phyloP scores from a whole-genome alignment of 2,113 vertebrate species.

The Sebastes schlegelii region DNA sequence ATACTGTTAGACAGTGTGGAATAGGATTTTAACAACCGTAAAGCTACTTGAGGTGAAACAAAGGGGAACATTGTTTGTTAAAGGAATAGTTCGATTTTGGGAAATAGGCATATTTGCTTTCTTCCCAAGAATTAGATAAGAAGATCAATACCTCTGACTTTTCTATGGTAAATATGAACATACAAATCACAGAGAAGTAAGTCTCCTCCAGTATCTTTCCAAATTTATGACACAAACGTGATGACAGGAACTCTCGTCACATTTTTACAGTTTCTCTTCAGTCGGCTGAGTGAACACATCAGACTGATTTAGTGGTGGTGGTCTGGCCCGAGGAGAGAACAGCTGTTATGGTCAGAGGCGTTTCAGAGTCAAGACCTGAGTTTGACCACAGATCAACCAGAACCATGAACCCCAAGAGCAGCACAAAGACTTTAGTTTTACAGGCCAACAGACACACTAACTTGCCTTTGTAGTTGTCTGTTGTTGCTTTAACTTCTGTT shows the following conservation, averaged over 20 bases:
- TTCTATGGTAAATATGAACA: background rate
- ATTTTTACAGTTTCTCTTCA: conserved; percentile 7
- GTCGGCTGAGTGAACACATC: background rate
- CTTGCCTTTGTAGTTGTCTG: background rate
- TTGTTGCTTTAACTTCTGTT: background rate
- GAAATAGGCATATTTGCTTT: background rate
- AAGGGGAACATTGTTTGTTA: background rate
- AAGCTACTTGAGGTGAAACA: background rate
- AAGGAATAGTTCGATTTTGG: background rate
- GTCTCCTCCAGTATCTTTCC: conserved; percentile 16
- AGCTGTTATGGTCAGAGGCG: conserved; percentile 18
- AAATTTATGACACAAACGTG: background rate
- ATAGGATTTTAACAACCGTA: background rate
- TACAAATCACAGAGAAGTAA: background rate
- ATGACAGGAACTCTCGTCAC: conserved; percentile 11
- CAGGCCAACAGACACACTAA: conserved; percentile 17
- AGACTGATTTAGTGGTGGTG: background rate
- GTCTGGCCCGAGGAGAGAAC: conserved; percentile 15
- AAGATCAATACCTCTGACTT: background rate
- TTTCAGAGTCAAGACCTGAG: conserved; percentile 7
- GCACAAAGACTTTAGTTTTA: conserved; percentile 23
- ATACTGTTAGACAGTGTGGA: background rate
- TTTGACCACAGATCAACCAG: conserved; percentile 19
- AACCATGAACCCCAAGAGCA: background rate
- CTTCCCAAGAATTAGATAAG: background rate